A percentile compares a stretch with the other conserved stretches of the same genome.
Conservation (phyloP, 1,140 invertebrate genomes). For the Apis mellifera region Amel_HAv3.1 CM009940.2:4647501-4648000, state of each 20-base stretch:
- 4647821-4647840: background rate
- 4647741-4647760: constrained; percentile 14
- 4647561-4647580: constrained; percentile 81
- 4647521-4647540: constrained; percentile 94
- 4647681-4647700: constrained; percentile 87
- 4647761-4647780: background rate
- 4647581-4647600: constrained; percentile 69
- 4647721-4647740: constrained; percentile 38
- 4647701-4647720: constrained; percentile 66
- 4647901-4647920: background rate
- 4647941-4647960: too few relatives aligned
- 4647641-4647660: constrained; percentile 86
- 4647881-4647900: background rate
- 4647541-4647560: constrained; percentile 90
- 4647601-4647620: constrained; percentile 85
- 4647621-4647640: constrained; percentile 90
- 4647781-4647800: background rate
- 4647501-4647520: constrained; percentile 91
- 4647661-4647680: constrained; percentile 89
- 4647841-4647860: background rate
- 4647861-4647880: background rate
- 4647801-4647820: background rate
- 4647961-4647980: background rate
- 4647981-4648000: background rate
- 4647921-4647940: background rate